phyloP scores from a whole-genome alignment of 2,113 vertebrate species.

The Cichladusa arquata region DNA sequence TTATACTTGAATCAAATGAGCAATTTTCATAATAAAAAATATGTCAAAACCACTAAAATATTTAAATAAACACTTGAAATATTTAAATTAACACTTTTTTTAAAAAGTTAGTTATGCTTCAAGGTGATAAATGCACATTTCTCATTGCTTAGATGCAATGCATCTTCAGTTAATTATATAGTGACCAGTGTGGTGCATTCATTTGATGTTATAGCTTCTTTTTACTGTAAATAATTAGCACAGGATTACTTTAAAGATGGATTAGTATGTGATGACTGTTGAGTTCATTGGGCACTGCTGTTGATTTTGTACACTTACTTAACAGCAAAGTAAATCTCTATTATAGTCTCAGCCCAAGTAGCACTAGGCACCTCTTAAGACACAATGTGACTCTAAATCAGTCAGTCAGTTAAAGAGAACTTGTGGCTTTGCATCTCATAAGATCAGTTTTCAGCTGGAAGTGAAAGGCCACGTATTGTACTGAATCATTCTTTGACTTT shows the following conservation, averaged over 20 bases:
- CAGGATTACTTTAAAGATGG: neutral
- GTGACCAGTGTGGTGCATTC: neutral
- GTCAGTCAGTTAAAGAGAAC: neutral
- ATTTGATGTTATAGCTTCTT: neutral
- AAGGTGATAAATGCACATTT: neutral
- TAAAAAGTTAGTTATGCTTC: neutral
- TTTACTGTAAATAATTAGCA: neutral
- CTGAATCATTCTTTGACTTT: neutral
- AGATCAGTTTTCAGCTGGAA: neutral
- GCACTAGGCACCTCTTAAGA: neutral
- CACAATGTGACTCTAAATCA: neutral
- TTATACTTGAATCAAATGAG: neutral
- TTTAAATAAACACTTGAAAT: neutral
- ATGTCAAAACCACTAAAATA: neutral
- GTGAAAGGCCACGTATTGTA: neutral
- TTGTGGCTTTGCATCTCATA: neutral
- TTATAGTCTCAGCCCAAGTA: neutral
- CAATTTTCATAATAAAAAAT: neutral
- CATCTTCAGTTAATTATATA: neutral
- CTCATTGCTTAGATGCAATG: neutral
- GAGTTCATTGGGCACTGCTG: neutral
- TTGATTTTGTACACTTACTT: neutral
- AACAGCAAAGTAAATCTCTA: neutral
- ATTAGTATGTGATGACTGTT: neutral
- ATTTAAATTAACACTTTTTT: neutral